Percentiles rank a stretch among this genome's conserved stretches.
phyloP scores from a whole-genome alignment of 2,797 vertebrate genomes.

The Gorsachius magnificus region DNA sequence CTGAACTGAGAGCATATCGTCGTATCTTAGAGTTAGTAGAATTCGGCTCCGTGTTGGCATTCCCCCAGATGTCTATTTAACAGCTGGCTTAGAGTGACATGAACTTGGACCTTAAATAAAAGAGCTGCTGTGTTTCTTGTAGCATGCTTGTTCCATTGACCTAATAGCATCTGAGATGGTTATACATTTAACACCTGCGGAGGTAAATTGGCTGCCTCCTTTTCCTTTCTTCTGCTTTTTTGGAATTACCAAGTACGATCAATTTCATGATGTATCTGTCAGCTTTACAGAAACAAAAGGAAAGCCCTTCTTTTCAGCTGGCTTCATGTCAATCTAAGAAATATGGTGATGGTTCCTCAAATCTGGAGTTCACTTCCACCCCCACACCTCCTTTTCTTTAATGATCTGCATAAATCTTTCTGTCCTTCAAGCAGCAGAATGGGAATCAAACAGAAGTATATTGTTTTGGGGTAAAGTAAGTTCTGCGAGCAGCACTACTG shows the following conservation, averaged over 20 bases:
- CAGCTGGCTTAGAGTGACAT: background rate
- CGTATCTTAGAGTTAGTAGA: background rate
- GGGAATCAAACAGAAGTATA: background rate
- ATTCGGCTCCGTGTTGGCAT: background rate
- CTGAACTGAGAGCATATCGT: background rate
- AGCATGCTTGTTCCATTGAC: background rate
- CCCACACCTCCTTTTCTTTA: background rate
- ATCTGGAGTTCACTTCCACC: background rate
- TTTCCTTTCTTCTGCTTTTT: background rate
- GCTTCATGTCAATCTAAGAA: background rate
- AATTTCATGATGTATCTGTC: background rate
- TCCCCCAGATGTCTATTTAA: background rate
- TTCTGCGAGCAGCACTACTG: background rate
- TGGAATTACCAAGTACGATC: background rate
- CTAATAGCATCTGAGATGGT: background rate
- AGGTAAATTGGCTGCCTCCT: background rate
- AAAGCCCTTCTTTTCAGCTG: background rate
- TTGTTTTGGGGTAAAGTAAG: background rate
- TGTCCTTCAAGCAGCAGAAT: background rate
- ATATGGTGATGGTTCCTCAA: background rate
- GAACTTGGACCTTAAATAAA: background rate
- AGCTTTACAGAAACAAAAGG: background rate
- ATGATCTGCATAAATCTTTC: background rate
- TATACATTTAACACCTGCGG: background rate
- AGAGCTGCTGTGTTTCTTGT: background rate